Evolutionary conservation across 2,797 vertebrate genomes (phyloP), one percentile per base, ranked within the genome.

Genomic region (Gymnopithys bicolor): DNA sequence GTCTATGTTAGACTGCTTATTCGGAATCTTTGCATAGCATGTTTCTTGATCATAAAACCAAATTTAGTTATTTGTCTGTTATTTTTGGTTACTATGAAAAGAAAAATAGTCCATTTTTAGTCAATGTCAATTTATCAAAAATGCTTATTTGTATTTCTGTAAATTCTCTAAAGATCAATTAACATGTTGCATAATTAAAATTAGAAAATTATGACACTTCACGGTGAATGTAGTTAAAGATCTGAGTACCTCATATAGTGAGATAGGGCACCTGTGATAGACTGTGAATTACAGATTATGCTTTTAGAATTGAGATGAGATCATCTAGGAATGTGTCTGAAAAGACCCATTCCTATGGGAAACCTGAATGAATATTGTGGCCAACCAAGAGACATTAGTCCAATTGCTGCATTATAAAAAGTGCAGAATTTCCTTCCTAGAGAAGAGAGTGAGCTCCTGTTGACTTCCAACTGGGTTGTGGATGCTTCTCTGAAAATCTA

Each of bases 281-380:
- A 75, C 64, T n/a, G 22, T 56, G 67, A 93, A 76, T 83, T 96
- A 84, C 21, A 37, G 66, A 84, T 39, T 43, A 63, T 89, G 66
- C 39, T 86, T 90, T 80, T 71, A 51, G 43, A 35, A 71, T 93
- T 91, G 35, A 64, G 35, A 78, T 64, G 43, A 83, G 69, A 81
- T 86, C 30, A 75, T 48, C 58, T 78, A 62, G 39, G 74, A 91
- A 62, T 10, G 21, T 17, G 3, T 90, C 69, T 68, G 51, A 48
- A 75, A 78, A 86, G 69, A 39, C 39, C 39, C 28, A 88, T 94
- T 94, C 69, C 69, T 21, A 51, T 81, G 69, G 95, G 95, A 86
- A 87, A 91, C 79, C 35, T 37, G 19, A 66, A 62, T 5, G 13
- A 68, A 59, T 91, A 78, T 85, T 84, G 56, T 87, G 30, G 23